A percentile compares a stretch with the other conserved stretches of the same genome.
phyloP scores from a whole-genome alignment of 1,140 invertebrate genomes.

The Bradynema listronoti region DNA sequence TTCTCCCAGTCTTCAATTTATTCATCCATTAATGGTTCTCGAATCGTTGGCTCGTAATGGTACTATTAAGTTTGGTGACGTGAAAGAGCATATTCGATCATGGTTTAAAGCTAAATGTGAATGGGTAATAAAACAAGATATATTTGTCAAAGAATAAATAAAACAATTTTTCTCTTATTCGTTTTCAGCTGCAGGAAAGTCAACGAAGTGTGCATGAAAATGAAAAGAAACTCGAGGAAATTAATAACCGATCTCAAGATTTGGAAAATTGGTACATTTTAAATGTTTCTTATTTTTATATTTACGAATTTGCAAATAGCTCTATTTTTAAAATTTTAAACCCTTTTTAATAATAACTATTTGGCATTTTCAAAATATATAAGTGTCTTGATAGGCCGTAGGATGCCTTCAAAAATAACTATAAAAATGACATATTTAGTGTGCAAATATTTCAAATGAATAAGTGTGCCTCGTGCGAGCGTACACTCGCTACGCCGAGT shows the following conservation, averaged over 20 bases:
- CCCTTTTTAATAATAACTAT: no score
- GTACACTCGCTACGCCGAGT: conserved; percentile 27
- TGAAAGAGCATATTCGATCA: conserved; percentile 42
- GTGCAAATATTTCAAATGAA: conserved; percentile 49
- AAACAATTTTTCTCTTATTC: neutral
- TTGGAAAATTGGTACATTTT: conserved; percentile 32
- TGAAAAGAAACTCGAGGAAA: conserved; percentile 33
- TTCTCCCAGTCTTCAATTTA: conserved; percentile 25
- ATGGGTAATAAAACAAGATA: conserved; percentile 19
- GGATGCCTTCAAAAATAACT: no score
- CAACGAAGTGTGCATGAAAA: conserved; percentile 17
- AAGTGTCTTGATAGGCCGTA: no score
- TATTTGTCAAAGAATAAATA: neutral
- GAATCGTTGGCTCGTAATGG: conserved; percentile 49
- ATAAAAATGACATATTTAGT: conserved; percentile 34
- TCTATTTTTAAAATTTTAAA: neutral
- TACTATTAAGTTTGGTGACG: conserved; percentile 35
- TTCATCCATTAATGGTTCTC: conserved; percentile 52
- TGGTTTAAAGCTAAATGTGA: conserved; percentile 48
- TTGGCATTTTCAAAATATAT: no score
- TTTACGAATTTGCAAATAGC: neutral
- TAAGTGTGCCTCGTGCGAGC: conserved; percentile 37
- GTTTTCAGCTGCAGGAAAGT: conserved; percentile 35
- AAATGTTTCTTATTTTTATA: conserved; percentile 2
- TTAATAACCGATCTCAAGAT: conserved; percentile 45